Conservation (phyloP, 2,113 vertebrate genomes). For the Lophochroa leadbeateri region DNA sequence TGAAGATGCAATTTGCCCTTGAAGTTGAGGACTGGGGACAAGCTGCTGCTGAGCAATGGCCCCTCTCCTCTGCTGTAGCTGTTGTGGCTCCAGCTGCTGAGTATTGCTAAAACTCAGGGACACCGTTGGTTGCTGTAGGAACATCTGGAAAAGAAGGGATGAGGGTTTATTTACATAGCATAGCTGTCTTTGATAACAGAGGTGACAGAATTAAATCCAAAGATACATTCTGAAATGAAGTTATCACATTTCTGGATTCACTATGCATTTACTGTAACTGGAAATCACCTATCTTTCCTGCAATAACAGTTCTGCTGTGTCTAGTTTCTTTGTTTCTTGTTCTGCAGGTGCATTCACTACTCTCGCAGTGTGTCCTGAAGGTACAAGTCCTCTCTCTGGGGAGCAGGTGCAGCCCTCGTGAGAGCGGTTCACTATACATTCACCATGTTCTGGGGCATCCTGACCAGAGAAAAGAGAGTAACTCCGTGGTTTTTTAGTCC, state of each 20-base stretch:
- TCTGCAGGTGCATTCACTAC: background rate
- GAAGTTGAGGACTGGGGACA: slow-evolving; percentile 58
- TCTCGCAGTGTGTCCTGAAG: background rate
- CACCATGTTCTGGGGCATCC: background rate
- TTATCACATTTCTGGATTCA: background rate
- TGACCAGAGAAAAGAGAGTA: background rate
- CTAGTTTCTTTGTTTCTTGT: background rate
- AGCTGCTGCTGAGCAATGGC: slow-evolving; percentile 65
- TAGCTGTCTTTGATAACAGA: background rate
- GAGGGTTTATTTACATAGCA: background rate
- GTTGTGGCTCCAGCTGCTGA: slow-evolving; percentile 60
- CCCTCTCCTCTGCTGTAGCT: slow-evolving; percentile 63
- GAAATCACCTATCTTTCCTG: background rate
- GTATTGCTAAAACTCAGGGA: slow-evolving; percentile 73
- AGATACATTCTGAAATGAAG: background rate
- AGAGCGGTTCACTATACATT: background rate
- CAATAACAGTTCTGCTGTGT: background rate
- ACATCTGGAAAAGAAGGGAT: slow-evolving; percentile 70
- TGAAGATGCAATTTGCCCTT: slow-evolving; percentile 63
- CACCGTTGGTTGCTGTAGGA: slow-evolving; percentile 71
- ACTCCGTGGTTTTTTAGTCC: background rate
- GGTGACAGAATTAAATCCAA: background rate
- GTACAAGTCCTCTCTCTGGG: background rate
- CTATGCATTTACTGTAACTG: background rate
- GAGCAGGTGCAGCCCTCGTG: background rate